Conservation (phyloP, 2,113 vertebrate genomes). For the Bagarius yarrelli region DNA sequence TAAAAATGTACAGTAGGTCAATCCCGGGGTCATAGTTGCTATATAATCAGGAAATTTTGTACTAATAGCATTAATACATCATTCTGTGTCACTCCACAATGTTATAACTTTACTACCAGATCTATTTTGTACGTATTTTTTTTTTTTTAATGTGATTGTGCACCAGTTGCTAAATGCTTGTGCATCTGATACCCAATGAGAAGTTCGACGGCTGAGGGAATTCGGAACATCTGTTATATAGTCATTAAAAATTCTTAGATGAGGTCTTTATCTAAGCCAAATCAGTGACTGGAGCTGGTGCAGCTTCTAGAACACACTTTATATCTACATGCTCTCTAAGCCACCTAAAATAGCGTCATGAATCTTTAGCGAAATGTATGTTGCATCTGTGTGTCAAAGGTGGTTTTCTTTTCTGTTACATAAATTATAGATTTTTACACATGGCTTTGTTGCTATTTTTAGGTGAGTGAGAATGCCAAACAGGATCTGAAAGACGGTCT, state of each 20-base stretch:
- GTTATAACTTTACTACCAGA: slow-evolving; percentile 13
- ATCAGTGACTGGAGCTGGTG: slow-evolving; percentile 49
- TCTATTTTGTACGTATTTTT: slow-evolving; percentile 44
- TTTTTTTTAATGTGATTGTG: slow-evolving; percentile 49
- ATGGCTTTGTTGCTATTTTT: slow-evolving; percentile 44
- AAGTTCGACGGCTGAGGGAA: slow-evolving; percentile 56
- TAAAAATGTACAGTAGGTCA: slow-evolving; percentile 20
- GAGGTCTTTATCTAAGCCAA: slow-evolving; percentile 64
- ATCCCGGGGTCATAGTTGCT: not conserved
- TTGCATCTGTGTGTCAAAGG: not conserved
- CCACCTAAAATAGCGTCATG: not conserved
- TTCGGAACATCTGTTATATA: slow-evolving; percentile 53
- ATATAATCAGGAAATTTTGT: not conserved
- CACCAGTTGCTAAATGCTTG: slow-evolving; percentile 45
- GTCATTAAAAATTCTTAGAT: slow-evolving; percentile 60
- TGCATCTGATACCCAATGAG: slow-evolving; percentile 55
- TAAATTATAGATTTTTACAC: slow-evolving; percentile 6
- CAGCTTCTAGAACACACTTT: not conserved
- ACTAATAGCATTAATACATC: not conserved
- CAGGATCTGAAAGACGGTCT: slow-evolving; percentile 93
- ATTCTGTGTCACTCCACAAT: not conserved
- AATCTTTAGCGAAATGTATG: not conserved
- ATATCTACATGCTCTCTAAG: not conserved
- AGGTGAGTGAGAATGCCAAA: slow-evolving; percentile 93
- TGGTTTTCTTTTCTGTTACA: not conserved